Evolutionary conservation across 2,113 vertebrate genomes (phyloP).

Genomic region (Daboia siamensis): DNA sequence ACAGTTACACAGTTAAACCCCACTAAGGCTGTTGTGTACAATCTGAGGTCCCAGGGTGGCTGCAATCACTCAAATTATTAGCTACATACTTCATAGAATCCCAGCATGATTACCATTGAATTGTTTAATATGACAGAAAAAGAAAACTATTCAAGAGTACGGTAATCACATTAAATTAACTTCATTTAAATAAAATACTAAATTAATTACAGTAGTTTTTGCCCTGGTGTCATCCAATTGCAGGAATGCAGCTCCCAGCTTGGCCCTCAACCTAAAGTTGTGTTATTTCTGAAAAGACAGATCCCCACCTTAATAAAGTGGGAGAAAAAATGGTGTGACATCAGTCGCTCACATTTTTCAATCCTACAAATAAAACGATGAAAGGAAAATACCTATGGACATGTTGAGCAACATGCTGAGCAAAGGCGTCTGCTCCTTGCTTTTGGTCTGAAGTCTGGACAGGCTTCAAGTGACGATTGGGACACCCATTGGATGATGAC

Average conservation of each 20-base stretch:
- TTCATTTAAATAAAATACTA: neutral
- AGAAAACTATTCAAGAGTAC: neutral
- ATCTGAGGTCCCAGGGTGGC: neutral
- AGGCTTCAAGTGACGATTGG: slow-evolving; percentile 59
- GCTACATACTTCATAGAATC: neutral
- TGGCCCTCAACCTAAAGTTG: neutral
- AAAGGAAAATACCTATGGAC: slow-evolving; percentile 58
- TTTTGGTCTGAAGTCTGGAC: slow-evolving; percentile 41
- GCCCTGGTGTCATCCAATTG: neutral
- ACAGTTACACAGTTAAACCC: no score
- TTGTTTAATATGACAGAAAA: neutral
- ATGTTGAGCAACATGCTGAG: slow-evolving; percentile 55
- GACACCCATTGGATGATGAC: slow-evolving; percentile 77
- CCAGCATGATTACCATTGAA: neutral
- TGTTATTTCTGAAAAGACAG: neutral
- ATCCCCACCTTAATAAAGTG: neutral
- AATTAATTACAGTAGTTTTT: neutral
- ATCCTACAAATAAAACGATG: neutral
- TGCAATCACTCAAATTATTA: neutral
- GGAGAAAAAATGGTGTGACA: neutral
- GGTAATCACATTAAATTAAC: neutral
- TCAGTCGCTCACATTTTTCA: neutral
- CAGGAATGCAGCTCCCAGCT: neutral
- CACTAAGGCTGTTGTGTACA: neutral
- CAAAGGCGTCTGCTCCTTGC: slow-evolving; percentile 55